A percentile compares a stretch with the other conserved stretches of the same genome.
These are phyloP conservation scores for Philereme transversata DNA, from an alignment of 2,888 invertebrate genomes.

Conservation along the genomic window DNA sequence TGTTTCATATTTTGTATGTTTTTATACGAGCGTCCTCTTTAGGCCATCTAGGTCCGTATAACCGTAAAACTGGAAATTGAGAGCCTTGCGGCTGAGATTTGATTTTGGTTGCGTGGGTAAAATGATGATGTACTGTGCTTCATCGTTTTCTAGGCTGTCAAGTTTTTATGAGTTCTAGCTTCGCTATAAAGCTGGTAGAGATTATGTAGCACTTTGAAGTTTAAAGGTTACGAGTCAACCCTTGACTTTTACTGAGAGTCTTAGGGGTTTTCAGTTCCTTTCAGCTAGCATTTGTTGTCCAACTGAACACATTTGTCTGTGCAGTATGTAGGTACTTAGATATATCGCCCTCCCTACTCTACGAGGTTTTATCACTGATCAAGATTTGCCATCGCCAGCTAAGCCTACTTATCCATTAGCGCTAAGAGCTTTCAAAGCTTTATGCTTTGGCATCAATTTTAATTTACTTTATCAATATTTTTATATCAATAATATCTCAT, in stretches of 20 bases:
- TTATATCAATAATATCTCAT: background rate
- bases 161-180: slow-evolving; percentile 9
- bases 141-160: slow-evolving; percentile 19
- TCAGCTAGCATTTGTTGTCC: too few relatives aligned
- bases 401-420: slow-evolving; percentile 2
- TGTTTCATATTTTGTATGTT: slow-evolving; percentile 31
- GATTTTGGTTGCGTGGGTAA: slow-evolving; percentile 20
- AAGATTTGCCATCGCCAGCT: background rate
- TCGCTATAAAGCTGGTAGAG: background rate
- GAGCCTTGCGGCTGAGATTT: slow-evolving; percentile 28
- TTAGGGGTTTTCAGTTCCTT: background rate
- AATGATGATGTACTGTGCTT: slow-evolving; percentile 14
- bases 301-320: too few relatives aligned
- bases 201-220: background rate
- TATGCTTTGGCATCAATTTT: too few relatives aligned
- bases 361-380: background rate
- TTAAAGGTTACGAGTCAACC: background rate
- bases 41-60: slow-evolving; percentile 23
- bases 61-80: slow-evolving; percentile 33
- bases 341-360: background rate
- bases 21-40: slow-evolving; percentile 26
- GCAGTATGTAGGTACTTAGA: too few relatives aligned
- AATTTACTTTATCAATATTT: slow-evolving; percentile 1
- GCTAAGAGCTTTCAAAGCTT: too few relatives aligned
- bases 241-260: background rate